These are phyloP conservation scores for Timandra comae DNA, from an alignment of 2,888 invertebrate genomes.

Conservation along the genomic window DNA sequence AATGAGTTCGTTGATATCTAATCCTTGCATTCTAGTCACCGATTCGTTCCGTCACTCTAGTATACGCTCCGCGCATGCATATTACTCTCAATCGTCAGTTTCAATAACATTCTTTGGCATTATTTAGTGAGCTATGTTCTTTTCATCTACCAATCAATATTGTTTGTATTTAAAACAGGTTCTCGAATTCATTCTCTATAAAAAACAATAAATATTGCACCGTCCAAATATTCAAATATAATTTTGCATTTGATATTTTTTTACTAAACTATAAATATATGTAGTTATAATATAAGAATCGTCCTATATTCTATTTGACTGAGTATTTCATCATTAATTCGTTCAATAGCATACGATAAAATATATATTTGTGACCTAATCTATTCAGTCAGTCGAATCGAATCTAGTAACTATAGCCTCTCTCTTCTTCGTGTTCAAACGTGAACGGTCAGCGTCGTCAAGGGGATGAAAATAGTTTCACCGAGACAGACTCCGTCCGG, in stretches of 20 bases:
- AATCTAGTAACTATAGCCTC: conserved; percentile 74
- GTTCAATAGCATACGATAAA: conserved; percentile 26
- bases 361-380: conserved; percentile 68
- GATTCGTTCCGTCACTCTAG: conserved; percentile 43
- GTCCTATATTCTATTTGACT: conserved; percentile 29
- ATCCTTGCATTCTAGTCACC: conserved; percentile 49
- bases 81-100: conserved; percentile 43
- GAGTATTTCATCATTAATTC: conserved; percentile 53
- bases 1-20: conserved; percentile 36
- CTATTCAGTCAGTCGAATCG: conserved; percentile 74
- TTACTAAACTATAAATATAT: conserved; percentile 9
- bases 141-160: conserved; percentile 39
- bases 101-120: conserved; percentile 71
- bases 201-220: conserved; percentile 53
- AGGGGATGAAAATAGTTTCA: no score
- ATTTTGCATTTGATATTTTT: conserved; percentile 16
- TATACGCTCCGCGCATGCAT: conserved; percentile 45
- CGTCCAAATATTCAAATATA: conserved; percentile 29
- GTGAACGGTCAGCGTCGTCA: no score
- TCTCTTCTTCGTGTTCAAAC: conserved; percentile 53
- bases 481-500: no score
- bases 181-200: conserved; percentile 28
- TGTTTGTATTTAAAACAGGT: conserved; percentile 21
- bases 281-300: conserved; percentile 23
- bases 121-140: conserved; percentile 69